These are phyloP conservation scores for Sylvilagus floridanus DNA, from an alignment of 2,797 vertebrate species.

Conservation along the genomic window DNA sequence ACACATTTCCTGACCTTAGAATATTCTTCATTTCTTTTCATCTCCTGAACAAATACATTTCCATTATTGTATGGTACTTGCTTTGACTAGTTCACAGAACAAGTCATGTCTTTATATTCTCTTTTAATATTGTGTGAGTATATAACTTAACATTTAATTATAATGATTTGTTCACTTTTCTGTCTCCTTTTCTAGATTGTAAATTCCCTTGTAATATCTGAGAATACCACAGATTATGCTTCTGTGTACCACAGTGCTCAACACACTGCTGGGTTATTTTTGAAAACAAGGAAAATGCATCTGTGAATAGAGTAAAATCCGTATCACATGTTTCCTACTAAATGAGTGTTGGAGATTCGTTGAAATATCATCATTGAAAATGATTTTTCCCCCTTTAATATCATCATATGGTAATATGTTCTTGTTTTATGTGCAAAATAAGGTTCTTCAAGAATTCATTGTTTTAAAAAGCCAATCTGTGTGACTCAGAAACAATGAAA, in stretches of 20 bases:
- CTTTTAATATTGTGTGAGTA: neutral
- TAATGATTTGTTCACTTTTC: slow-evolving; percentile 2
- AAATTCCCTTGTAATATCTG: neutral
- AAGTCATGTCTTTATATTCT: neutral
- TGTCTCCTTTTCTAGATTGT: neutral
- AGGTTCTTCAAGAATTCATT: neutral
- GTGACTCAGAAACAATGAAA: neutral
- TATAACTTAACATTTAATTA: neutral
- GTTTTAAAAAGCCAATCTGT: neutral
- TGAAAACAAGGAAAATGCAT: slow-evolving; percentile 14
- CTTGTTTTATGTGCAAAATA: neutral
- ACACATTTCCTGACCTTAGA: neutral
- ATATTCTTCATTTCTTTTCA: neutral
- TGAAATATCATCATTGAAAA: neutral
- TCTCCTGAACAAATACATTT: neutral
- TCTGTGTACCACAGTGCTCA: neutral
- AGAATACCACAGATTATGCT: neutral
- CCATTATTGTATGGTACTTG: neutral
- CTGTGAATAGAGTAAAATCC: neutral
- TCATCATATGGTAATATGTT: neutral
- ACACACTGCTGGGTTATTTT: neutral
- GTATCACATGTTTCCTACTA: neutral
- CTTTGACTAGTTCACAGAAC: neutral
- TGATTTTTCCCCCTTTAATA: neutral
- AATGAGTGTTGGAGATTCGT: neutral